Evolutionary conservation across 2,888 invertebrate species (phyloP).

Genomic region (Myopa tessellatipennis): DNA sequence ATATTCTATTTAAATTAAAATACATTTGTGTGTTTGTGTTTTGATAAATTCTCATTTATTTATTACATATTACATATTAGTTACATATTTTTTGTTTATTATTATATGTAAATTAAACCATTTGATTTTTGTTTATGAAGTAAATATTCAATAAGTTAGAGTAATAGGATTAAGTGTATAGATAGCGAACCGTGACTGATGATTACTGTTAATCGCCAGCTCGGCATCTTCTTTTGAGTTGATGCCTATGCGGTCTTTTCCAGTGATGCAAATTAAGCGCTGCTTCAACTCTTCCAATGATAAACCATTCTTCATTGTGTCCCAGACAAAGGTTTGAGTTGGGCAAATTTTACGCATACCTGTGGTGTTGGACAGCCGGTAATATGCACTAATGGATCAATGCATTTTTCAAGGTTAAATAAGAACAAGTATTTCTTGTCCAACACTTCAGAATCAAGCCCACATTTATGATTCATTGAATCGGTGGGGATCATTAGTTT

Average conservation of each 20-base stretch:
- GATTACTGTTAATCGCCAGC: conserved; percentile 69
- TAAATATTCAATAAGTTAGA: too few species aligned
- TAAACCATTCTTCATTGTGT: conserved; percentile 54
- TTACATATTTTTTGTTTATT: too few species aligned
- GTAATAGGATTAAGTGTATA: too few species aligned
- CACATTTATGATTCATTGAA: conserved; percentile 83
- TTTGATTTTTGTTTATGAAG: too few species aligned
- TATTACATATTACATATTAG: too few species aligned
- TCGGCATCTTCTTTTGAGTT: conserved; percentile 67
- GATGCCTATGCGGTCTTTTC: conserved; percentile 68
- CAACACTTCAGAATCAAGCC: conserved; percentile 75
- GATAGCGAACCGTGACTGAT: too few species aligned
- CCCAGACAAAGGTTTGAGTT: conserved; percentile 69
- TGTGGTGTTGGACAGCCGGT: conserved; percentile 82
- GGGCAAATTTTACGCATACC: conserved; percentile 82
- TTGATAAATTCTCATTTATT: too few species aligned
- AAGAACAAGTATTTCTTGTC: conserved; percentile 81
- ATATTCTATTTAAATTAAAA: too few species aligned
- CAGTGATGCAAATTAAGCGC: conserved; percentile 74
- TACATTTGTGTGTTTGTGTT: too few species aligned
- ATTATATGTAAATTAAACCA: too few species aligned
- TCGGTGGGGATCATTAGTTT: conserved; percentile 83
- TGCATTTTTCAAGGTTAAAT: conserved; percentile 85
- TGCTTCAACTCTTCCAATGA: conserved; percentile 63
- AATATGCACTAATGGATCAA: conserved; percentile 76